phyloP scores from a whole-genome alignment of 2,113 vertebrate species.

The Nematolebias whitei region DNA sequence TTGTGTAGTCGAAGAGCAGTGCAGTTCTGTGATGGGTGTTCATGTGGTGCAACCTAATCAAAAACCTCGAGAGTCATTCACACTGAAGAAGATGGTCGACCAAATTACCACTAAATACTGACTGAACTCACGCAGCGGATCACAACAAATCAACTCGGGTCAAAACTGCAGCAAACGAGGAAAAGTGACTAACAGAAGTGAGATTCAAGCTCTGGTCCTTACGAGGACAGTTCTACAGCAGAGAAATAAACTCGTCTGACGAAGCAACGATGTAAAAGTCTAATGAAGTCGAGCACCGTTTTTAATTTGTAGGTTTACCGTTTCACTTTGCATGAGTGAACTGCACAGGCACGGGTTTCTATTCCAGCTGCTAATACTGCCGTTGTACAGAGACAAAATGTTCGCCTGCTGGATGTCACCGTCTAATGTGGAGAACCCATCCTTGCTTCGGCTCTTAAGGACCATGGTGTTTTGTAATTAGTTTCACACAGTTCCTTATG shows the following conservation, averaged over 20 bases:
- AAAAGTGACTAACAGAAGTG: not conserved
- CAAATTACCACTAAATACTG: constrained; percentile 18
- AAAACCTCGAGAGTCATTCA: constrained; percentile 15
- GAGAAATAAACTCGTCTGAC: not conserved
- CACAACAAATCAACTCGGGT: not conserved
- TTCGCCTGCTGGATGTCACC: constrained; percentile 19
- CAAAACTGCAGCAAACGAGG: constrained; percentile 10
- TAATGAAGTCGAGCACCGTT: constrained; percentile 62
- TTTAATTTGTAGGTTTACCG: constrained; percentile 34
- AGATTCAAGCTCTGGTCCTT: not conserved
- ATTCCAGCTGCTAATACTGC: constrained; percentile 58
- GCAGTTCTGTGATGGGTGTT: constrained; percentile 56
- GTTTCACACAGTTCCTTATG: constrained; percentile 24
- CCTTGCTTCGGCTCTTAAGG: constrained; percentile 36
- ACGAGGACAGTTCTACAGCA: not conserved
- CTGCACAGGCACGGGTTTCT: constrained; percentile 61
- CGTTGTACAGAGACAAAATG: constrained; percentile 38
- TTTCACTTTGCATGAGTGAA: constrained; percentile 47
- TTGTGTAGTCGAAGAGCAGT: constrained; percentile 82
- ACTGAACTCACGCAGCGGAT: constrained; percentile 4
- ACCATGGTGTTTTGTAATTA: constrained; percentile 24
- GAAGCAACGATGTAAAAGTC: constrained; percentile 36
- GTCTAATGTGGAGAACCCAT: constrained; percentile 13
- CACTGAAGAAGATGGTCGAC: not conserved
- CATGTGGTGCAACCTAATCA: constrained; percentile 31